These are phyloP conservation scores for Melanotaenia maccullochi DNA, from an alignment of 2,797 vertebrate genomes.

Conservation along the genomic window DNA sequence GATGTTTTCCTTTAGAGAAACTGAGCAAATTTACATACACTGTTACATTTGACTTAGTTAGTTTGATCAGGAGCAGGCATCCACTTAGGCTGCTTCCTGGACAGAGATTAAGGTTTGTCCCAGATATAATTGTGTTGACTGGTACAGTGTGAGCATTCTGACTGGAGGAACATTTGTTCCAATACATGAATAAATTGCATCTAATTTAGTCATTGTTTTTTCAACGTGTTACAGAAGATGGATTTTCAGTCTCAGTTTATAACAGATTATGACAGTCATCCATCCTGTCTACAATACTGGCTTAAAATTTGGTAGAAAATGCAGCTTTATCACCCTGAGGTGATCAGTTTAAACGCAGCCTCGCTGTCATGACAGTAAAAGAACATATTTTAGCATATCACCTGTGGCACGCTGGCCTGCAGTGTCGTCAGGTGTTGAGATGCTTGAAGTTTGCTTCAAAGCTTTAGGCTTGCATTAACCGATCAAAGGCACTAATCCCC, in stretches of 20 bases:
- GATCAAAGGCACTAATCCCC: slow-evolving; percentile 67
- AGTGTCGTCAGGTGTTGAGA: neutral
- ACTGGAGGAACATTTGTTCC: neutral
- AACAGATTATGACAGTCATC: neutral
- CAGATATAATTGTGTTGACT: slow-evolving; percentile 21
- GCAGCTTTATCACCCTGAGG: slow-evolving; percentile 1
- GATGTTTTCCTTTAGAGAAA: neutral
- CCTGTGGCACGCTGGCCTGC: slow-evolving; percentile 20
- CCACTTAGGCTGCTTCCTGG: neutral
- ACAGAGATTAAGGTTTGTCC: neutral
- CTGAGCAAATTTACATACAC: neutral
- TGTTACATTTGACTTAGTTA: neutral
- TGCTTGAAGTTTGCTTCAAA: slow-evolving; percentile 58
- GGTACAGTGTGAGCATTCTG: slow-evolving; percentile 2
- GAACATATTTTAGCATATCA: slow-evolving; percentile 57
- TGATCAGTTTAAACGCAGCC: slow-evolving; percentile 37
- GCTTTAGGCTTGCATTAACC: slow-evolving; percentile 42
- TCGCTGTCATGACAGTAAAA: slow-evolving; percentile 39
- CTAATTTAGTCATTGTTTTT: slow-evolving; percentile 6
- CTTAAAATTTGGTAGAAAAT: neutral
- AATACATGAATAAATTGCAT: slow-evolving; percentile 10
- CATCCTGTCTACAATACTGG: neutral
- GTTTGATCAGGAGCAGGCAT: neutral
- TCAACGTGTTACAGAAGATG: slow-evolving; percentile 1
- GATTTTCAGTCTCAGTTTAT: neutral